These are phyloP conservation scores for Apodemia hepburni DNA, from an alignment of 2,888 invertebrate genomes.

Conservation along the genomic window DNA sequence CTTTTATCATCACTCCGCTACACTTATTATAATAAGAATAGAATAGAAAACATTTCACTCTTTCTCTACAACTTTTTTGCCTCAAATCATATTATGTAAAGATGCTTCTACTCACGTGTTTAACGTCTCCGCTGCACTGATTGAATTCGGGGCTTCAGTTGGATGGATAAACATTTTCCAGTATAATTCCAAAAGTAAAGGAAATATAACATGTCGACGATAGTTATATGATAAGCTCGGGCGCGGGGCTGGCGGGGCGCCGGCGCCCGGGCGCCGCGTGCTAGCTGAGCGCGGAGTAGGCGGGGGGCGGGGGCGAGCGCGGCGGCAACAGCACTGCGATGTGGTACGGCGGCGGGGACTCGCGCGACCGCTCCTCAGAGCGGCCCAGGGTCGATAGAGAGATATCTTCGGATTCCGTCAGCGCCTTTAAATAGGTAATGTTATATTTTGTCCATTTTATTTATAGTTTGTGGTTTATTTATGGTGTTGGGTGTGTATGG, in stretches of 20 bases:
- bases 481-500: no score
- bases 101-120: no score
- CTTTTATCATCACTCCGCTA: no score
- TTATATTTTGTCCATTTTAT: no score
- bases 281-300: constrained; percentile 88
- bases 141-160: not conserved
- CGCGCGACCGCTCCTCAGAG: constrained; percentile 36
- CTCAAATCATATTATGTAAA: no score
- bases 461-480: no score
- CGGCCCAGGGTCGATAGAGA: constrained; percentile 38
- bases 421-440: not conserved
- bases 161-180: not conserved
- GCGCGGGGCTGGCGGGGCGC: constrained; percentile 32
- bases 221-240: constrained; percentile 59
- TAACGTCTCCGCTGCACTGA: no score
- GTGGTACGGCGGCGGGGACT: constrained; percentile 90
- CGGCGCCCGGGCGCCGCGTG: constrained; percentile 43
- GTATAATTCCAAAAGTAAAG: not conserved
- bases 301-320: constrained; percentile 77
- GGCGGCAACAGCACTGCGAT: constrained; percentile 88
- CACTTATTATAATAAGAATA: no score
- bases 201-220: no score
- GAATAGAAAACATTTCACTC: no score
- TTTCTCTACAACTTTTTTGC: no score
- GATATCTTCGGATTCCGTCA: constrained; percentile 48